Evolutionary conservation across 2,888 invertebrate species (phyloP).

Genomic region (Amphipyra tragopoginis): DNA sequence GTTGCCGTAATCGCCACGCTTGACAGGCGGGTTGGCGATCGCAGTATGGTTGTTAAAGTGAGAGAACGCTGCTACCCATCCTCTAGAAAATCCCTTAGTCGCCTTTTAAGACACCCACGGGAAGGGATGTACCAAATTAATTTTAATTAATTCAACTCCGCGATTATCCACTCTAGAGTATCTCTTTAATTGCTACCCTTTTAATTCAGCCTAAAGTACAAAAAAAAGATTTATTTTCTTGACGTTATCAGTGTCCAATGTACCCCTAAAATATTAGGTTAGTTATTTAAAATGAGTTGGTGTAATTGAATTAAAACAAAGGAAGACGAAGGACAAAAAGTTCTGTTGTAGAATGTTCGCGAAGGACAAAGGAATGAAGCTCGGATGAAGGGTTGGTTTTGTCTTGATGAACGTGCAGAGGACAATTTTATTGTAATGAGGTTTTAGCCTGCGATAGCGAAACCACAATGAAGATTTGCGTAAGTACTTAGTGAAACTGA

Average conservation of each 20-base stretch:
- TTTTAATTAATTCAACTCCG: neutral
- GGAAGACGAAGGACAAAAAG: slow-evolving; percentile 27
- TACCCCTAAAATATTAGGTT: slow-evolving; percentile 29
- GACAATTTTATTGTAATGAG: slow-evolving; percentile 33
- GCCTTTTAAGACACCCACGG: too few relatives aligned
- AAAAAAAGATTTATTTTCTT: slow-evolving; percentile 23
- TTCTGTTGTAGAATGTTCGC: slow-evolving; percentile 28
- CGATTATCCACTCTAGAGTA: neutral
- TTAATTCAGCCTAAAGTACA: slow-evolving; percentile 4
- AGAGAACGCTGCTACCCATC: too few relatives aligned
- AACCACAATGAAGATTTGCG: neutral
- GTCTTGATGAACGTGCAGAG: slow-evolving; percentile 31
- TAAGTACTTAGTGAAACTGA: too few relatives aligned
- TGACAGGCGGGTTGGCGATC: too few relatives aligned
- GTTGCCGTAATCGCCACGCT: too few relatives aligned
- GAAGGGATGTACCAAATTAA: too few relatives aligned
- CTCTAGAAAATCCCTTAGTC: too few relatives aligned
- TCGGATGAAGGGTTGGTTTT: slow-evolving; percentile 30
- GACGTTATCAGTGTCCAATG: slow-evolving; percentile 25
- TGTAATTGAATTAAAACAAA: slow-evolving; percentile 43
- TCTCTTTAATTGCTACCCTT: neutral
- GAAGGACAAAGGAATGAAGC: slow-evolving; percentile 31
- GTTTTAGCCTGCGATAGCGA: slow-evolving; percentile 14
- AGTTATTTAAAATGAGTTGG: slow-evolving; percentile 27
- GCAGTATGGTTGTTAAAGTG: too few relatives aligned